phyloP scores from a whole-genome alignment of 2,797 vertebrate genomes.

The Adelosebastes latens region DNA sequence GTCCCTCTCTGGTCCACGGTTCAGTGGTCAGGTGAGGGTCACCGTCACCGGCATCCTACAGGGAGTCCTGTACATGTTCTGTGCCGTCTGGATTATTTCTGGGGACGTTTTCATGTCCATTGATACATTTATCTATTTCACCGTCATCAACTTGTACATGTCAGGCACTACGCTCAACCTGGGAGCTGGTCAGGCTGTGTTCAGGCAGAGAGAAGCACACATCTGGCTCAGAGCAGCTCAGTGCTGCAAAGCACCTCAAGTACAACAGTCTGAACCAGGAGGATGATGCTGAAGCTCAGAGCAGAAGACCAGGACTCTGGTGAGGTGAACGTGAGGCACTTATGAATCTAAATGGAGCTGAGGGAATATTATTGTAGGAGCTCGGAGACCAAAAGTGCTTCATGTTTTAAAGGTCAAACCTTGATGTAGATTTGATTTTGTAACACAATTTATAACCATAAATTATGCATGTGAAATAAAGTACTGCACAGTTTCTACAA shows the following conservation, averaged over 20 bases:
- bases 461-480: neutral
- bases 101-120: accelerated
- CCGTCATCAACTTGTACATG: constrained; percentile 15
- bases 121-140: accelerated
- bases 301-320: neutral
- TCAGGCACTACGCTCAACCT: constrained; percentile 5
- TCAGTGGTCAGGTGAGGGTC: constrained; percentile 35
- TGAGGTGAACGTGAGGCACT: neutral
- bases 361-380: neutral
- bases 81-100: neutral
- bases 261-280: neutral
- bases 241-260: neutral
- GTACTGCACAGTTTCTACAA: neutral
- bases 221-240: constrained; percentile 14
- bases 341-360: neutral
- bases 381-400: neutral
- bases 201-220: constrained; percentile 24
- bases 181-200: constrained; percentile 26
- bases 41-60: constrained; percentile 25
- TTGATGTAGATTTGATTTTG: neutral
- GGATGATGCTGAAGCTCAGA: neutral
- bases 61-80: neutral
- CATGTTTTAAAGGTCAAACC: neutral
- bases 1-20: neutral
- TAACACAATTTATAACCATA: neutral